Evolutionary conservation across 2,888 invertebrate species (phyloP), one percentile per base, ranked within the genome.

Genomic region (Dicyrtoma fusca): DNA sequence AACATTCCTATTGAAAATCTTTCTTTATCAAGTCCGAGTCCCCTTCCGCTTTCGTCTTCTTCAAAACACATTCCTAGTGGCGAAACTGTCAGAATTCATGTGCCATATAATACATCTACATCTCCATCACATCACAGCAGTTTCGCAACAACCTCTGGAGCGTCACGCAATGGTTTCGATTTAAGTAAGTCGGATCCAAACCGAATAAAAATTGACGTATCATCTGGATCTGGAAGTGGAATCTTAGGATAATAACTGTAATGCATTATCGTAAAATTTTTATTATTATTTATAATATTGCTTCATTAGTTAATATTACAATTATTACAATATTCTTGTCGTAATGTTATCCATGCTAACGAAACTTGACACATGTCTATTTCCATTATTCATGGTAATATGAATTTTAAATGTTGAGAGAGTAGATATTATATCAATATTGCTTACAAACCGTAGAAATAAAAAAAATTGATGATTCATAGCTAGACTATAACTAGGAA

Each of bases 121-220:
- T 49, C 59, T 23, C 61, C 70, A 65, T 61, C 72, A 55, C 69
- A 69, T 69, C 72, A 59, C 51, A 62, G 62, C 55, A 63, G 63
- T 55, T 47, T 66, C 47, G 45, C 70, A 19, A 62, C 66, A 42
- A 70, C 74, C 61, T 53, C 76, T 42, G 55, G 69, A 26, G 66
- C 72, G 25, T 19, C 73, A 21, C 75, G 76, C 10, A 77, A 76
- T 69, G 77, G 76, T 13, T 74, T 77, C 65, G 79, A 77, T 66
- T 57, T 76, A 10, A 74, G 69, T 49, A 80, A 79, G 62, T 78
- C 77, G 26, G 80, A 80, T 63, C 80, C 80, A 4, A 80, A 80
- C 63, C 76, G 78, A 53, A 80, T 80, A 55, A 80, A 78, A 72
- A 78, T 80, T 65, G 80, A 80, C 73, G 78, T 80, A 23, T 77